Evolutionary conservation across 2,113 vertebrate species (phyloP).

Genomic region (Oenanthe oenanthe): DNA sequence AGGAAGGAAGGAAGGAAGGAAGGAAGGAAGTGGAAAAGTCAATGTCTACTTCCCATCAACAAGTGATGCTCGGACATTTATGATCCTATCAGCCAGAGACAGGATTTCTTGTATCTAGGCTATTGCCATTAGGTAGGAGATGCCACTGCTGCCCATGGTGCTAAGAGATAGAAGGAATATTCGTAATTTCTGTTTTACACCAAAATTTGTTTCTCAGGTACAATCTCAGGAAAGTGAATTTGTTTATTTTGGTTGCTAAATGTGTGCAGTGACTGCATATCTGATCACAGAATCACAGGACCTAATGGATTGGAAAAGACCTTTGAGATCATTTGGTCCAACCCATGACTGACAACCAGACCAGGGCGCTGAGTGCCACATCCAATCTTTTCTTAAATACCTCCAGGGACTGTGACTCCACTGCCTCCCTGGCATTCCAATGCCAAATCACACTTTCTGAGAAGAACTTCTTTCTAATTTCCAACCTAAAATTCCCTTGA

Average conservation of each 20-base stretch:
- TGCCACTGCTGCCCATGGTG: not conserved
- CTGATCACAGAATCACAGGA: not conserved
- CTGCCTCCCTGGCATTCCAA: not conserved
- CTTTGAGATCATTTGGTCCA: not conserved
- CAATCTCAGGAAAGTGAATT: not conserved
- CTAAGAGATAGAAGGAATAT: not conserved
- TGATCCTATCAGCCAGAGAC: not conserved
- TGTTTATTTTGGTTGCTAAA: not conserved
- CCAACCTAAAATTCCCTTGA: not conserved
- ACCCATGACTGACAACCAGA: not conserved
- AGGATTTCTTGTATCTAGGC: not conserved
- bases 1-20: no score
- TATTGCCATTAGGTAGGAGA: not conserved
- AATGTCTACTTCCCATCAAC: not conserved
- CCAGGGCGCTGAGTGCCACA: not conserved
- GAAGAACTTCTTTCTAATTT: not conserved
- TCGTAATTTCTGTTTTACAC: not conserved
- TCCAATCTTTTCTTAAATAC: not conserved
- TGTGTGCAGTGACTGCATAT: not conserved
- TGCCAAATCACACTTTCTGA: not conserved
- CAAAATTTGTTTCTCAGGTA: not conserved
- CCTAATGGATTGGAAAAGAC: not conserved
- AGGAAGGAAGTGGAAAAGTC: accelerated
- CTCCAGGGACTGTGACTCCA: not conserved
- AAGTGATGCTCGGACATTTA: not conserved